phyloP scores from a whole-genome alignment of 2,113 vertebrate species.

The Bostrychus sinensis region DNA sequence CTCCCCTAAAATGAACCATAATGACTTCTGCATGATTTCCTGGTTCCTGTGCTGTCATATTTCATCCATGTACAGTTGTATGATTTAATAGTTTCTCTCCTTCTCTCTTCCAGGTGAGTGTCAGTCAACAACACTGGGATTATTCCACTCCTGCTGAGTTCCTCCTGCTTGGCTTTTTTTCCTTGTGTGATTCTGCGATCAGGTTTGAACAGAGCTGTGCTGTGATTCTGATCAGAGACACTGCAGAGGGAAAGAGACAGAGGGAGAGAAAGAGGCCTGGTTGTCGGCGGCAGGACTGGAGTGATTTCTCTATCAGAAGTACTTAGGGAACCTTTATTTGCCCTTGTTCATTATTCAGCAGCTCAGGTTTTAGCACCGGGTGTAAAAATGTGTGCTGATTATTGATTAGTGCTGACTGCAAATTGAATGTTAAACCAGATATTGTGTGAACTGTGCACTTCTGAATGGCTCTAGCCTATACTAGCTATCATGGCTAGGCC shows the following conservation, averaged over 20 bases:
- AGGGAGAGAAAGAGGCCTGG: background rate
- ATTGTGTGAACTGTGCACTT: background rate
- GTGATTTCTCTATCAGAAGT: background rate
- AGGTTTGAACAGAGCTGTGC: conserved; percentile 68
- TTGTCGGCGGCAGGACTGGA: background rate
- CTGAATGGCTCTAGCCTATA: too few species aligned
- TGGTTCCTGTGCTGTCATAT: conserved; percentile 55
- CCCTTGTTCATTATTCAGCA: conserved; percentile 33
- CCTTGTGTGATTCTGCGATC: conserved; percentile 55
- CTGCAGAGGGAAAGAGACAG: background rate
- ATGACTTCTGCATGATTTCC: conserved; percentile 54
- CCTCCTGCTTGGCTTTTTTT: conserved; percentile 37
- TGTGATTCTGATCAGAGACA: conserved; percentile 60
- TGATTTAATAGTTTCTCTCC: conserved; percentile 48
- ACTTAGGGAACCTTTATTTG: conserved; percentile 37
- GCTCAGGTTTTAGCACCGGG: conserved; percentile 18
- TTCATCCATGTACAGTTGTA: conserved; percentile 43
- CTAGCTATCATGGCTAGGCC: too few species aligned
- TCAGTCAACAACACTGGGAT: conserved; percentile 60
- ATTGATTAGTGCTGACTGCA: conserved; percentile 50
- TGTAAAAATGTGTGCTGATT: conserved; percentile 46
- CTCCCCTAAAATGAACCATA: conserved; percentile 52
- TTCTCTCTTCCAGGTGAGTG: conserved; percentile 71
- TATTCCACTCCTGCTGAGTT: conserved; percentile 52
- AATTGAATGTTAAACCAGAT: conserved; percentile 27